A percentile compares a stretch with the other conserved stretches of the same genome.
Conservation (phyloP, 1,140 invertebrate species). For the Zaprionus camerounensis region DNA sequence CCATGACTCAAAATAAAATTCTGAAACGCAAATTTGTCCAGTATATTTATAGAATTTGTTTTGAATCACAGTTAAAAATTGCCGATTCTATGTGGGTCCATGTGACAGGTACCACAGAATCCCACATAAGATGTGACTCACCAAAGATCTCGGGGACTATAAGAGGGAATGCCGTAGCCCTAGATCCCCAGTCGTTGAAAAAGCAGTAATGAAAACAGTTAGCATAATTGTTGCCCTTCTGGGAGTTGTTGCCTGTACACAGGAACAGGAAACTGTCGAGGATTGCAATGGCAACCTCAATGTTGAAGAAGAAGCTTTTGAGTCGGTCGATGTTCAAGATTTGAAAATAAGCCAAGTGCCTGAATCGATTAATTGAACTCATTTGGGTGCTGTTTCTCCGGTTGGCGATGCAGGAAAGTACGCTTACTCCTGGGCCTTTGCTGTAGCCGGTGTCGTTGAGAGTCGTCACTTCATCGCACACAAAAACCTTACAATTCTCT, state of each 20-base stretch:
- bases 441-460: slow-evolving; percentile 23
- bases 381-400: slow-evolving; percentile 12
- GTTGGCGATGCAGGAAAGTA: slow-evolving; percentile 10
- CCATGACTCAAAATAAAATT: too few relatives aligned
- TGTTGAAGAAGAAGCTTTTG: not conserved
- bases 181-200: not conserved
- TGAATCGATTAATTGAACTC: slow-evolving; percentile 16
- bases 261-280: not conserved
- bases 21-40: too few relatives aligned
- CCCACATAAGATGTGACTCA: not conserved
- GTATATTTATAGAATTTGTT: too few relatives aligned
- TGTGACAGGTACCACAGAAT: not conserved
- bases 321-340: not conserved
- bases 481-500: not conserved
- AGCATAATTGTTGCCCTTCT: not conserved
- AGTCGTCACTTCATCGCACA: slow-evolving; percentile 18
- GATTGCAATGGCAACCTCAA: not conserved
- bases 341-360: not conserved
- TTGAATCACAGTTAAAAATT: too few relatives aligned
- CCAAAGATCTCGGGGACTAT: not conserved
- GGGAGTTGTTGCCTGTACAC: not conserved
- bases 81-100: not conserved
- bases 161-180: not conserved
- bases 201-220: not conserved
- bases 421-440: slow-evolving; percentile 33